Conservation (phyloP, 92 coral and sea anemone genomes). For the Porites rus region DNA sequence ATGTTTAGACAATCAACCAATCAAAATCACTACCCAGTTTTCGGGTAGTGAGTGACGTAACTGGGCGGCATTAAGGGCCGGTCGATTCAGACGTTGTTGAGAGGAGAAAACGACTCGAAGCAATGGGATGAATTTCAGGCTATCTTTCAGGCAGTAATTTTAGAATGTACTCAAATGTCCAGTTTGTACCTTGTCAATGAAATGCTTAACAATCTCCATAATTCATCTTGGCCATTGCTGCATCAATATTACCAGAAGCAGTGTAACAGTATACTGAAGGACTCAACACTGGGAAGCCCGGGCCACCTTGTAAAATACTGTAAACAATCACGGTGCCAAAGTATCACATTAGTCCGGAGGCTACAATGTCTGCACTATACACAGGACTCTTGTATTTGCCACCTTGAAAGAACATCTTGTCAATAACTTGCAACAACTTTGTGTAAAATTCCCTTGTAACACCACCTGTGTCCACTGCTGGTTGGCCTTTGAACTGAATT, state of each 20-base stretch:
- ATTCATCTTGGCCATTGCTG: conserved; percentile 40
- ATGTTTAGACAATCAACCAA: too few species aligned
- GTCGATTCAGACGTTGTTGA: too few species aligned
- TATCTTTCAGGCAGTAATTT: too few species aligned
- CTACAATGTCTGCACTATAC: conserved; percentile 45
- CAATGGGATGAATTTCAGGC: too few species aligned
- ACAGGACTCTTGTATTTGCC: conserved; percentile 36
- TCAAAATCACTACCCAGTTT: too few species aligned
- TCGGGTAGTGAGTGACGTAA: too few species aligned
- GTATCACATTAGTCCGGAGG: conserved; percentile 49
- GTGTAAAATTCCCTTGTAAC: conserved; percentile 60
- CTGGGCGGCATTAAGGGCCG: too few species aligned
- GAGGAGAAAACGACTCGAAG: too few species aligned
- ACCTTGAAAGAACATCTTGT: conserved; percentile 41
- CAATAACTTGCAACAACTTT: conserved; percentile 7
- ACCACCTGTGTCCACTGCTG: conserved; percentile 63
- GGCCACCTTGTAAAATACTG: conserved; percentile 58
- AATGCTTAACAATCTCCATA: conserved; percentile 48
- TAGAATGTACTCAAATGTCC: too few species aligned
- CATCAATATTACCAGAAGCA: conserved; percentile 50
- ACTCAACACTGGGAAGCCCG: conserved; percentile 56
- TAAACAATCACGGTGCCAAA: conserved; percentile 50
- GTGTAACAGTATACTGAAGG: conserved; percentile 51
- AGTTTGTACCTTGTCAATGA: conserved; percentile 40
- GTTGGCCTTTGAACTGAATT: conserved; percentile 14